Evolutionary conservation across 37 sponge, comb jelly and placozoan genomes (phyloP).

Genomic region (Petrosia ficiformis): DNA sequence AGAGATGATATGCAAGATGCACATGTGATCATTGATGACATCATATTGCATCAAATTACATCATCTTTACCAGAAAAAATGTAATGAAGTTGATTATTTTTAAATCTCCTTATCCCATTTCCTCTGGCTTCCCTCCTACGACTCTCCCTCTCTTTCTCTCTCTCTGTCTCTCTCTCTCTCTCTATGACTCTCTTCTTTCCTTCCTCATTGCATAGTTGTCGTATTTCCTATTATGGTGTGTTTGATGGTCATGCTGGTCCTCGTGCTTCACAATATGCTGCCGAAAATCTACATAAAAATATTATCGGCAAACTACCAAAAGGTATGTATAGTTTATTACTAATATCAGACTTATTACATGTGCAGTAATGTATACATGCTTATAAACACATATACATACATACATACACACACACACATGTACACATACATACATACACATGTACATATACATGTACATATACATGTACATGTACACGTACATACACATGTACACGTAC

Average conservation of each 20-base stretch:
- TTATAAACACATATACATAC: too few species aligned
- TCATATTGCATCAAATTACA: too few species aligned
- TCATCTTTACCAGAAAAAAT: slow-evolving; percentile 2
- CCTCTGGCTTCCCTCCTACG: not conserved
- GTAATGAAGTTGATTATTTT: not conserved
- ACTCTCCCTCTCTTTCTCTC: not conserved
- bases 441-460: too few species aligned
- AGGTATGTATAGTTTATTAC: slow-evolving; percentile 40
- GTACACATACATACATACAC: too few species aligned
- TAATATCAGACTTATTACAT: not conserved
- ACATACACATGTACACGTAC: too few species aligned
- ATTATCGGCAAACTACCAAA: slow-evolving; percentile 59
- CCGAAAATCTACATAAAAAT: slow-evolving; percentile 68
- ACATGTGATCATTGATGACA: slow-evolving; percentile 56
- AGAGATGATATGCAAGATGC: slow-evolving; percentile 93
- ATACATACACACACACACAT: too few species aligned
- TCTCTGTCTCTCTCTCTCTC: too few species aligned
- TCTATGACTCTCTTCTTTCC: too few species aligned
- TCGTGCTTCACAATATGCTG: slow-evolving; percentile 65
- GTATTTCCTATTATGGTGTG: slow-evolving; percentile 76
- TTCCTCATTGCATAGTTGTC: slow-evolving; percentile 16
- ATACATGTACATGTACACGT: too few species aligned
- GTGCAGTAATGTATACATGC: too few species aligned
- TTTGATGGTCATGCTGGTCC: slow-evolving; percentile 90
- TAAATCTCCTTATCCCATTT: not conserved